These are phyloP conservation scores for Triplophysa yarkandensis DNA, from an alignment of 2,797 vertebrate genomes.

Conservation along the genomic window DNA sequence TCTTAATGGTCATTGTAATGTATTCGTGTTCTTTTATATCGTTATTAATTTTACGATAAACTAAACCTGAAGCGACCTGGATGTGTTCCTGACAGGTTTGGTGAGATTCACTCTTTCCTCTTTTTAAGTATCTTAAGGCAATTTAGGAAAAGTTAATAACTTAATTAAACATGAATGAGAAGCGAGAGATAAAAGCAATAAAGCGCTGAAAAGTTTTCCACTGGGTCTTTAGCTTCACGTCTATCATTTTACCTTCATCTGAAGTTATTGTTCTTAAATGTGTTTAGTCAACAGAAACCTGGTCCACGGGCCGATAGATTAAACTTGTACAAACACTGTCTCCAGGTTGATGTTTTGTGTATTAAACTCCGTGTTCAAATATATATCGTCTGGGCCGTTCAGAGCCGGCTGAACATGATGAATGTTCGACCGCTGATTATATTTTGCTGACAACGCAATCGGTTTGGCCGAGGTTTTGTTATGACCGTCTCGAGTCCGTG, in stretches of 20 bases:
- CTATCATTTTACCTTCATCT: constrained; percentile 4
- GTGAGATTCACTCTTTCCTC: not conserved
- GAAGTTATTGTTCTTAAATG: constrained; percentile 28
- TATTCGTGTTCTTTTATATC: not conserved
- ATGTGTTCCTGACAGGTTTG: not conserved
- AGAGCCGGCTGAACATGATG: constrained; percentile 28
- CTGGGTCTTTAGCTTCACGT: not conserved
- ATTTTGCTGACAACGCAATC: constrained; percentile 23
- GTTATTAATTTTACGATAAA: not conserved
- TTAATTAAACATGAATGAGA: not conserved
- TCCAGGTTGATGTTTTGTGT: constrained; percentile 24
- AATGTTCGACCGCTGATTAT: constrained; percentile 24
- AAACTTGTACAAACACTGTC: constrained; percentile 27
- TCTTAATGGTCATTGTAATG: not conserved
- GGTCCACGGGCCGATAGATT: constrained; percentile 11
- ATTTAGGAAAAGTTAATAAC: not conserved
- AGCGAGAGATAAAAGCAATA: not conserved
- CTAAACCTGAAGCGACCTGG: not conserved
- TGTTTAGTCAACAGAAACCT: constrained; percentile 27
- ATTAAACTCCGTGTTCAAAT: constrained; percentile 13
- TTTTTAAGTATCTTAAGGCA: not conserved
- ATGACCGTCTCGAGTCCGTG: constrained; percentile 22
- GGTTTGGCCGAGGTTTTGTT: constrained; percentile 23
- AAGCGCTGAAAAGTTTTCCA: constrained; percentile 24
- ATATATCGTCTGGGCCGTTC: constrained; percentile 3